phyloP scores from a whole-genome alignment of 2,888 invertebrate species.

The Acleris literana region DNA sequence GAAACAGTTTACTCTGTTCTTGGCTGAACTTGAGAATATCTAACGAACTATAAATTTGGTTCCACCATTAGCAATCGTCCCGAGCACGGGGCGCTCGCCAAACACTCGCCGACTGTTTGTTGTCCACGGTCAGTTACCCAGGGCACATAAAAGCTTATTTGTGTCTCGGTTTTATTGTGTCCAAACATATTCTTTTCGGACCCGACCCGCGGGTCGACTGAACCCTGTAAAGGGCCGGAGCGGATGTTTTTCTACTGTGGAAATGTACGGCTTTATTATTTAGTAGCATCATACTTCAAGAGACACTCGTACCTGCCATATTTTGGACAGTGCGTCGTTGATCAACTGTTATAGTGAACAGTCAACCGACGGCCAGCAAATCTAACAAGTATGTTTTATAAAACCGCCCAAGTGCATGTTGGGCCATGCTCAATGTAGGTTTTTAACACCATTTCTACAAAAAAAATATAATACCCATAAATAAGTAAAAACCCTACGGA shows the following conservation, averaged over 20 bases:
- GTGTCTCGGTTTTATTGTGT: conserved; percentile 53
- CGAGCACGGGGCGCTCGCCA: conserved; percentile 43
- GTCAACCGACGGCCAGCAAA: too few relatives aligned
- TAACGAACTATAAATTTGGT: conserved; percentile 66
- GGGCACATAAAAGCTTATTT: conserved; percentile 69
- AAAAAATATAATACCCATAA: too few relatives aligned
- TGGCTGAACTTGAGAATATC: conserved; percentile 37
- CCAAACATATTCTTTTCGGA: conserved; percentile 52
- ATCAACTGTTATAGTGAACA: background rate
- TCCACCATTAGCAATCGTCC: conserved; percentile 44
- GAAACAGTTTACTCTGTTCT: background rate
- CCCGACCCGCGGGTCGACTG: conserved; percentile 19
- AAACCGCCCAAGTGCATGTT: too few relatives aligned
- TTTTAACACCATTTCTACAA: too few relatives aligned
- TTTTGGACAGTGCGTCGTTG: background rate
- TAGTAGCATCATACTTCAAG: background rate
- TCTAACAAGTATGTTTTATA: too few relatives aligned
- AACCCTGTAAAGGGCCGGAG: conserved; percentile 18
- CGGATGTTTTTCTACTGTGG: conserved; percentile 7
- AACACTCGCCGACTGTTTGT: conserved; percentile 65
- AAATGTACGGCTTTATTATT: background rate
- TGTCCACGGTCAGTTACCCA: conserved; percentile 79
- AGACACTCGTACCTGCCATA: too few relatives aligned
- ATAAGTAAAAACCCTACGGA: too few relatives aligned
- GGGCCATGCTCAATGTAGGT: too few relatives aligned